Conservation (phyloP, 2,888 invertebrate genomes). For the Xylota sylvarum region DNA sequence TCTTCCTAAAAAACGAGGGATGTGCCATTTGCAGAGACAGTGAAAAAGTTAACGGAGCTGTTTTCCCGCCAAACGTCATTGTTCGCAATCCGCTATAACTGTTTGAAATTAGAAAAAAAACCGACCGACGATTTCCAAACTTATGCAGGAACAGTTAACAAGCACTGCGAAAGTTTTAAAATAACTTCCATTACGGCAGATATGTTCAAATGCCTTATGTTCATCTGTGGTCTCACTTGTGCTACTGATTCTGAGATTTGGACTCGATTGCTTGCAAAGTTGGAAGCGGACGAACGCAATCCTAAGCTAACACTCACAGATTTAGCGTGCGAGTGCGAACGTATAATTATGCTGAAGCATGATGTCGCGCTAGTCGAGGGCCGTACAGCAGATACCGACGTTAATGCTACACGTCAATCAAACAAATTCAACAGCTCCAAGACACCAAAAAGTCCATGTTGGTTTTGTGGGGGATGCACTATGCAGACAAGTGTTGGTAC, state of each 20-base stretch:
- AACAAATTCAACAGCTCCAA: not conserved
- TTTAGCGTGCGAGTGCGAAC: constrained; percentile 10
- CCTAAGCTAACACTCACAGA: constrained; percentile 15
- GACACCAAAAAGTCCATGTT: constrained; percentile 55
- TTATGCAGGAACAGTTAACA: constrained; percentile 25
- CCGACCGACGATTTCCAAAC: constrained; percentile 9
- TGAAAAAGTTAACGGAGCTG: constrained; percentile 2
- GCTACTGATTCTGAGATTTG: constrained; percentile 31
- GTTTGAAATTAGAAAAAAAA: constrained; percentile 32
- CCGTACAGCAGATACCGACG: not conserved
- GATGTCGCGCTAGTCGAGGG: not conserved
- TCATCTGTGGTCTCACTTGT: constrained; percentile 26
- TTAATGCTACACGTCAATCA: not conserved
- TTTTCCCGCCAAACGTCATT: constrained; percentile 9
- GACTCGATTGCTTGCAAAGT: constrained; percentile 19
- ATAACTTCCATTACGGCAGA: constrained; percentile 4
- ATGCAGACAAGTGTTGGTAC: constrained; percentile 57
- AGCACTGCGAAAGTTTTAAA: constrained; percentile 23
- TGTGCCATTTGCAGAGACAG: constrained; percentile 5
- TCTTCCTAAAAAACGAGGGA: constrained; percentile 26
- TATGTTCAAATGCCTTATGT: constrained; percentile 41
- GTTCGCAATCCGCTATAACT: not conserved
- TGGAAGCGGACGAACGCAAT: constrained; percentile 30
- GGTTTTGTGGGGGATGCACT: constrained; percentile 68
- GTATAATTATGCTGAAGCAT: not conserved